Base-by-base conservation (phyloP, 2,888 invertebrate genomes). In the Xestia ashworthii region DNA sequence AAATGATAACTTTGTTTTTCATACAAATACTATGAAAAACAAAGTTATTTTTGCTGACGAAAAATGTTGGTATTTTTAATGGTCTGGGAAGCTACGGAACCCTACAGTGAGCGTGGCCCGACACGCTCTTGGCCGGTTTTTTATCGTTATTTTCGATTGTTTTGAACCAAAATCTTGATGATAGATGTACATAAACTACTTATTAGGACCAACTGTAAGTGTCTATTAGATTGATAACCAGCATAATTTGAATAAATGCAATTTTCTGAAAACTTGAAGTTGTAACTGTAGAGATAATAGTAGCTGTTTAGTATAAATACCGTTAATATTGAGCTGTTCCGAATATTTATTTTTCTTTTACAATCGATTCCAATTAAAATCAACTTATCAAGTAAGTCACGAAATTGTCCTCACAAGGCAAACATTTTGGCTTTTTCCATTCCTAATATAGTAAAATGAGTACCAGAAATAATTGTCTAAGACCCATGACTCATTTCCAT, bases 201-300 rank as follows among this genome's bases (percentile, higher is more conserved):
- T 74, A 46, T 60, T 74, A 84, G 81, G 83, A 83, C 83, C 87
- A 83, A 74, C 9, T 66, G 44, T 68, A 78, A 69, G 71, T 19
- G 62, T 70, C 69, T 74, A 50, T 69, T 38, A 71, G 53, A 69
- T 72, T 68, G 46, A 72, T 78, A 67, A 50, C 3, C 12, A 68
- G 58, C 80, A 74, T 55, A 72, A 48, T 71, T 44, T 53, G 4
- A 78, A 76, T 48, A 60, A 74, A 71, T 5, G 25, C 60, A 66
- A 71, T 65, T 58, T 38, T 76, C 53, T 58, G 5, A 69, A 32
- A n/a, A 60, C 16, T 41, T 48, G 19, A n/a, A 25, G 12, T 70
- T 50, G 16, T 22, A 50, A 62, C 14, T 50, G 12, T 70, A 64
- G 60, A 65, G 22, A 66, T 38, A 32, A 62, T 44, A 62, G 16